Base-by-base conservation (phyloP, 1,140 invertebrate genomes). In the Branchinecta lindahli region DNA sequence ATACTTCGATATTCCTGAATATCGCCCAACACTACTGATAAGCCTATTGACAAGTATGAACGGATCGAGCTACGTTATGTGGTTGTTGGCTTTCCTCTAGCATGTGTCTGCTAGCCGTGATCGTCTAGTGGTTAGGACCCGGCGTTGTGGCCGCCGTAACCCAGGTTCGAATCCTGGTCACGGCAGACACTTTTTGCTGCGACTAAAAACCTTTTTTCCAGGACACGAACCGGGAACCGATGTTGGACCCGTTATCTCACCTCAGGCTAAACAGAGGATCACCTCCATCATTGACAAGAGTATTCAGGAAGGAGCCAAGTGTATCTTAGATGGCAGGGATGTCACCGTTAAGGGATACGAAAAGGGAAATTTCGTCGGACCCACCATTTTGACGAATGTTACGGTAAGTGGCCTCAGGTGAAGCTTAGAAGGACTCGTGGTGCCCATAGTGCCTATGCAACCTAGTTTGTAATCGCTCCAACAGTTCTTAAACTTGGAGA, bases 291-390 rank as follows among this genome's bases (percentile, higher is more conserved):
- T 99, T 21, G 88, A 98, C 79, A 89, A 89, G 67, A 91, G 89
- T 33, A 83, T 90, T 18, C 84, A 96, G 76, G 88, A 96, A 75
- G 96, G 96, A 46, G 96, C 96, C 8, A 86, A 90, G 73, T 80
- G 95, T 33, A 78, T 87, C 9, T 82, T 99, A 8, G 97, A 99
- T 80, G 97, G 97, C 4, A 84, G 95, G 68, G 82, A 85, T 68
- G 78, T 96, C 70, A 84, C 81, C 67, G 94, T 99, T 4, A 78
- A 85, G 7, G 91, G 90, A 33, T 98, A 87, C 79, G 92, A 96
- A 77, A 91, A 93, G 45, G 97, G 97, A 71, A 99, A 99, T 81
- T 99, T 99, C 80, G 89, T 99, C 21, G 97, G 95, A 4, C 94
- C 96, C 0, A 98, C 96, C 5, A 86, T 99, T 71, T 79, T 99